Base-by-base conservation (phyloP, 2,113 vertebrate species). In the Chitala chitala region DNA sequence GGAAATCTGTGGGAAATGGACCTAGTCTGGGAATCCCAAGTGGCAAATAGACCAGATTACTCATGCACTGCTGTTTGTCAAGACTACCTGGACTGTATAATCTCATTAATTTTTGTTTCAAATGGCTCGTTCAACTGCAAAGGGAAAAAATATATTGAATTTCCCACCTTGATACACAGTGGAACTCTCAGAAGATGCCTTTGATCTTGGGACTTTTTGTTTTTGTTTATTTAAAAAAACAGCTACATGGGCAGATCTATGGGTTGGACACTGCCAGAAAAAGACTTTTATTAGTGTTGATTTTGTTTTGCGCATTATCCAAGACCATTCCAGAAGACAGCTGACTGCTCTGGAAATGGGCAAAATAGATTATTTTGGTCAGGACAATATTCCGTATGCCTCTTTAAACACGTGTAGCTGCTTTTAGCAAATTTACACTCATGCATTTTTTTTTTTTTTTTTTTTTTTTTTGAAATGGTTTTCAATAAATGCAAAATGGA, bases 21-120 rank as follows among this genome's bases (percentile, higher is more conserved):
- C n/a, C n/a, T n/a, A n/a, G n/a, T n/a, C n/a, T n/a, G n/a, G n/a
- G n/a, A n/a, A n/a, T n/a, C n/a, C n/a, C n/a, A n/a, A n/a, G n/a
- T n/a, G n/a, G n/a, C n/a, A n/a, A n/a, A n/a, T n/a, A n/a, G n/a
- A n/a, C n/a, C n/a, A n/a, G n/a, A n/a, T 93, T 92, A 92, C 91
- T 93, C 90, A 89, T 82, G 84, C 86, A 86, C 85, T 82, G 89
- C 92, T 90, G 79, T 51, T 89, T 91, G 87, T 75, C 78, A 86
- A 88, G 86, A 33, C 38, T n/a, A 56, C 75, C 72, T 40, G 70
- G 36, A 69, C 68, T 42, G 40, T 33, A 38, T 3, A 5, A 17
- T 31, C n/a, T 6, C 13, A 15, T 48, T 71, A 42, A 24, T 17
- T 7, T 15, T 42, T 17, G 15, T 1, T 70, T 40, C 71, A 38